A percentile compares a stretch with the other conserved stretches of the same genome.
Evolutionary conservation across 1,140 invertebrate species (phyloP).

Genomic region (Bathynomus jamesi): DNA sequence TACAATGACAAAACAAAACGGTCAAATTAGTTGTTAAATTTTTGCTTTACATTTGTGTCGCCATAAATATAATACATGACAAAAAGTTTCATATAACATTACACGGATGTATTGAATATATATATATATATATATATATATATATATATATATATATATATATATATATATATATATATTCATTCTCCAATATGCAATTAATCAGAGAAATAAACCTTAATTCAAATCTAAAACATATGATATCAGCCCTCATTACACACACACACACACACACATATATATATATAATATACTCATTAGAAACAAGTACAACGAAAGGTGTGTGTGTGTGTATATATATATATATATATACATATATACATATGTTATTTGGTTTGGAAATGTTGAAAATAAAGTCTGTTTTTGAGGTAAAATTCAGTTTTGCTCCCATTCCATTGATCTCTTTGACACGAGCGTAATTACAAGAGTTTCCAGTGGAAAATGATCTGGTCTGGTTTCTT

Average conservation of each 20-base stretch:
- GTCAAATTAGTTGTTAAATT: too few relatives aligned
- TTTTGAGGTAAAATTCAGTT: too few relatives aligned
- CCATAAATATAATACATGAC: too few relatives aligned
- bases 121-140: conserved; percentile 2
- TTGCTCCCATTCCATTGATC: too few relatives aligned
- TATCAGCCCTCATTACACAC: neutral
- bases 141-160: conserved; percentile 5
- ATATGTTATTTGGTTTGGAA: neutral
- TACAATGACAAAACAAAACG: too few relatives aligned
- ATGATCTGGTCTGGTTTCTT: too few relatives aligned
- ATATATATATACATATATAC: conserved; percentile 1
- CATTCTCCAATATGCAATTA: neutral
- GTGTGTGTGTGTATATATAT: neutral
- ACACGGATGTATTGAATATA: neutral
- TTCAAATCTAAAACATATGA: neutral
- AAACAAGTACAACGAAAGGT: neutral
- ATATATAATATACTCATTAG: neutral
- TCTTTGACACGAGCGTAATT: neutral
- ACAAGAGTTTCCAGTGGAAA: too few relatives aligned
- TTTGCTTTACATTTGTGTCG: too few relatives aligned
- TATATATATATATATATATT: conserved; percentile 5
- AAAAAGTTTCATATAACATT: neutral
- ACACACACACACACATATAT: neutral
- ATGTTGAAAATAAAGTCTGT: neutral
- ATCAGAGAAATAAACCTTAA: neutral